phyloP scores from a whole-genome alignment of 2,113 vertebrate genomes.

The Triplophysa rosa region DNA sequence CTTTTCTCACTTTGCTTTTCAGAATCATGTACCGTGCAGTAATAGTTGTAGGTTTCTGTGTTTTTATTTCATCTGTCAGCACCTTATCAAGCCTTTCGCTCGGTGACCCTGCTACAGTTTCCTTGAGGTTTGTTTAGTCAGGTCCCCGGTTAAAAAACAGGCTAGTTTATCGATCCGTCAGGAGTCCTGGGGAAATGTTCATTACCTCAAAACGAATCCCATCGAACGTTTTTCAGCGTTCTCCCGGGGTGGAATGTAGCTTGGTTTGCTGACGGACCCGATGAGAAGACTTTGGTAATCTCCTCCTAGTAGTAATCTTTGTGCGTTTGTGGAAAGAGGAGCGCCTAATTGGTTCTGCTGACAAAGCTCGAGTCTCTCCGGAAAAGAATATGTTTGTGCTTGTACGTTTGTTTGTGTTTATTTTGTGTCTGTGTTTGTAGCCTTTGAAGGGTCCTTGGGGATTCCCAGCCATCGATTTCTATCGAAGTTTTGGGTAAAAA shows the following conservation, averaged over 20 bases:
- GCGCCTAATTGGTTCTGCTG: constrained; percentile 35
- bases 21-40: constrained; percentile 1
- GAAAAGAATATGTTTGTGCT: constrained; percentile 1
- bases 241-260: background rate
- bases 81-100: background rate
- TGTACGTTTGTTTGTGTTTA: background rate
- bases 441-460: background rate
- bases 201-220: constrained; percentile 14
- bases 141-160: background rate
- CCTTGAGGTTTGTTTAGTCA: constrained; percentile 3
- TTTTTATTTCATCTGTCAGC: constrained; percentile 27
- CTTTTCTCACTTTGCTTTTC: background rate
- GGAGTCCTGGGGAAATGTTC: constrained; percentile 28
- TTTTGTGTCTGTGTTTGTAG: background rate
- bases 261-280: constrained; percentile 14
- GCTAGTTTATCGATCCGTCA: constrained; percentile 38
- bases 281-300: constrained; percentile 39
- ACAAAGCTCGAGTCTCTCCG: constrained; percentile 23
- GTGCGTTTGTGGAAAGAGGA: constrained; percentile 32
- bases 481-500: background rate
- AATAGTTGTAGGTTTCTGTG: background rate
- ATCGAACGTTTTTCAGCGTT: background rate
- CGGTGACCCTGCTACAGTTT: background rate
- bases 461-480: background rate
- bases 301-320: constrained; percentile 22